Conservation (phyloP, 2,888 invertebrate genomes). For the Monoplex corrugatus region DNA sequence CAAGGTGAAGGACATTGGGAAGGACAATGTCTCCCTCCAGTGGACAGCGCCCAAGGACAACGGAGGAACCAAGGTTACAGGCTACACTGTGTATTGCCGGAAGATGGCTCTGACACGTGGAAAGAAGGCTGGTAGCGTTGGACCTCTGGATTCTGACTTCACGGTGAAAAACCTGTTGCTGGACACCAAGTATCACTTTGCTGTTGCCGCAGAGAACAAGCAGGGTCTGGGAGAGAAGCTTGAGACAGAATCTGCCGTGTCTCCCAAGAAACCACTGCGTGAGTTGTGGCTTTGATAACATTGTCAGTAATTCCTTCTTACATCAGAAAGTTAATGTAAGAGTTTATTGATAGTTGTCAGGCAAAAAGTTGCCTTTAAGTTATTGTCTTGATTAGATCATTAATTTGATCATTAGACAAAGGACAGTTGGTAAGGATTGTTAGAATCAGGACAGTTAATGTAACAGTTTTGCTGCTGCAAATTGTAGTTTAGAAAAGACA, state of each 20-base stretch:
- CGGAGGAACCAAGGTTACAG: slow-evolving; percentile 76
- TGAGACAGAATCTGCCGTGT: slow-evolving; percentile 67
- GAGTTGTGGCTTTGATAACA: too few species aligned
- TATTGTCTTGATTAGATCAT: too few species aligned
- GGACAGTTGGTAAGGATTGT: too few species aligned
- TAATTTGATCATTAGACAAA: too few species aligned
- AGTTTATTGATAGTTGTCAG: too few species aligned
- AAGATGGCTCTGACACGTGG: slow-evolving; percentile 70
- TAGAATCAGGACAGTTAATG: too few species aligned
- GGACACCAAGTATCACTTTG: slow-evolving; percentile 78
- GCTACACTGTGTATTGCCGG: slow-evolving; percentile 69
- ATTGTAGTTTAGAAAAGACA: too few species aligned
- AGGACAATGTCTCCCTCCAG: slow-evolving; percentile 73
- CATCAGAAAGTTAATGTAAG: too few species aligned
- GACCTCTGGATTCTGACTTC: slow-evolving; percentile 68
- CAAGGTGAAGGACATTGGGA: slow-evolving; percentile 69
- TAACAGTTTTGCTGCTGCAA: too few species aligned
- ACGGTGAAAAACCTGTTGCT: slow-evolving; percentile 73
- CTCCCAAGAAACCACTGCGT: slow-evolving; percentile 70
- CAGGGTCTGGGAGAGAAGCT: slow-evolving; percentile 69
- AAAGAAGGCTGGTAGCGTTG: slow-evolving; percentile 69
- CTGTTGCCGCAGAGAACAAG: slow-evolving; percentile 80
- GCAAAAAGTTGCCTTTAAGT: too few species aligned
- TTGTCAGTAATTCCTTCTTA: too few species aligned
- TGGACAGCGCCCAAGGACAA: slow-evolving; percentile 77